A percentile compares a stretch with the other conserved stretches of the same genome.
Conservation (phyloP, 2,113 vertebrate species). For the Phoenicopterus ruber region DNA sequence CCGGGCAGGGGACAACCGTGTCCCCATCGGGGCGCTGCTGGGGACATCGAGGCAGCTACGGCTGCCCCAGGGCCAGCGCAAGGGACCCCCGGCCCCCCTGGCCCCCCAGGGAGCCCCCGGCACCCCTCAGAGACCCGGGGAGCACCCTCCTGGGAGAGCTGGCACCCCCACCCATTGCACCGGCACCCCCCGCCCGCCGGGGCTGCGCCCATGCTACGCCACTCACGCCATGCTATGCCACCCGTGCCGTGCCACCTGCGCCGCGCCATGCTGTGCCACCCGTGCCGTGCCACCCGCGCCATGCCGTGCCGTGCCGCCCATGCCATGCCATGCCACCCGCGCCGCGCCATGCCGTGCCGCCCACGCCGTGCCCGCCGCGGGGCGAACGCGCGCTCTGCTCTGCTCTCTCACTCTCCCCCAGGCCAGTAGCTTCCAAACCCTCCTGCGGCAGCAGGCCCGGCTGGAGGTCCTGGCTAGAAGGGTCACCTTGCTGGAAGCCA, state of each 20-base stretch:
- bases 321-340: neutral
- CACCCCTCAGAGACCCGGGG: neutral
- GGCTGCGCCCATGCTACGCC: neutral
- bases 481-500: constrained; percentile 98
- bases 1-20: neutral
- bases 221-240: neutral
- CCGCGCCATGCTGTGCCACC: neutral
- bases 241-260: no score
- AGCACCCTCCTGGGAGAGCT: neutral
- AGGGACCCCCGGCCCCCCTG: neutral
- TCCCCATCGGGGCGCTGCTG: neutral
- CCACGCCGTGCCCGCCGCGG: neutral
- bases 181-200: neutral
- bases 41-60: neutral
- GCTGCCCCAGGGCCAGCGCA: neutral
- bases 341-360: neutral
- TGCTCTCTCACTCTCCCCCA: constrained; percentile 90
- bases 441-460: constrained; percentile 93
- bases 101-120: neutral
- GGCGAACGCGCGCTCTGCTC: constrained; percentile 72
- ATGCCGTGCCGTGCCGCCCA: neutral
- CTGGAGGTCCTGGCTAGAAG: constrained; percentile 98
- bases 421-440: constrained; percentile 97
- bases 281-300: neutral
- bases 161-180: neutral